Evolutionary conservation across 2,888 invertebrate genomes (phyloP).

Genomic region (Zygothrica quintamaculata): DNA sequence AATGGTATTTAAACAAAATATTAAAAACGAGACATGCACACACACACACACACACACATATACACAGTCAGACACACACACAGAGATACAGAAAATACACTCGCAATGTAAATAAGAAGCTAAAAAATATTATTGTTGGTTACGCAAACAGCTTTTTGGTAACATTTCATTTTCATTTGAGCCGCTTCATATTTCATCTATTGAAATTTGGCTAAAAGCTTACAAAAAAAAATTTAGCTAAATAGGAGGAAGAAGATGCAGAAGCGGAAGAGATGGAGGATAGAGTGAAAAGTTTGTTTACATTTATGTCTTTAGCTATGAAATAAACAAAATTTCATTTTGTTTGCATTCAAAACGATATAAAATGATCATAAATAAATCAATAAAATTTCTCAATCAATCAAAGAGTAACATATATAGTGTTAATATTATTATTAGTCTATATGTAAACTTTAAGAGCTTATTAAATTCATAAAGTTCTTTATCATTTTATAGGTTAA

Average conservation of each 20-base stretch:
- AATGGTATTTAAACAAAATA: conserved; percentile 70
- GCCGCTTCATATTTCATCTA: conserved; percentile 27
- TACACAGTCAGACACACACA: conserved; percentile 11
- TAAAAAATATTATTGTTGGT: conserved; percentile 68
- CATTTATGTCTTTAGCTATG: no score
- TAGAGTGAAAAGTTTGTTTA: no score
- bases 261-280: no score
- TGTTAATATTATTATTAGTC: no score
- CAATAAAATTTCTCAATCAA: no score
- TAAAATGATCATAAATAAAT: no score
- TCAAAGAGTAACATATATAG: no score
- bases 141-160: conserved; percentile 67
- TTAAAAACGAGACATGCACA: conserved; percentile 52
- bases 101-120: conserved; percentile 65
- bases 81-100: conserved; percentile 2
- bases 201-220: conserved; percentile 36
- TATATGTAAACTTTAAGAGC: no score
- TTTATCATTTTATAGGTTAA: neutral
- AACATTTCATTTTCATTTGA: conserved; percentile 37
- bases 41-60: conserved; percentile 16
- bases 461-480: neutral
- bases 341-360: no score
- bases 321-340: no score
- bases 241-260: no score
- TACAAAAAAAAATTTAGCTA: no score